Percentiles rank a stretch among this genome's conserved stretches.
Evolutionary conservation across 1,140 invertebrate genomes (phyloP).

Genomic region (Frieseomelitta varia): DNA sequence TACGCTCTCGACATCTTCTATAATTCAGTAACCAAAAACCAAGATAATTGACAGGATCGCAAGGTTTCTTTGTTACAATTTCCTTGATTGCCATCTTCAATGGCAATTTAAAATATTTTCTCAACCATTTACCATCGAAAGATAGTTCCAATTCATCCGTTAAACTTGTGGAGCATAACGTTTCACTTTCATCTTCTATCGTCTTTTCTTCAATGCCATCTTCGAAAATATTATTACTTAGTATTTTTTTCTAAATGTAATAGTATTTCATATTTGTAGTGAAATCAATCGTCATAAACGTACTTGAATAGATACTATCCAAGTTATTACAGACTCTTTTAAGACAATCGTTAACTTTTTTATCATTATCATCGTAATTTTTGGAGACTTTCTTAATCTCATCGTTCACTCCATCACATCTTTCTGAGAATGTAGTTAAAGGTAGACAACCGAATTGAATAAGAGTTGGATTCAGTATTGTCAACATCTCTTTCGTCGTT

Average conservation of each 20-base stretch:
- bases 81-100: conserved; percentile 56
- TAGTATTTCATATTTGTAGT: neutral
- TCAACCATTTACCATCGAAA: conserved; percentile 50
- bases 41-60: conserved; percentile 53
- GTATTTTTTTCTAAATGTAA: neutral
- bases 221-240: neutral
- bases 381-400: neutral
- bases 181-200: neutral
- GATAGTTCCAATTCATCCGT: conserved; percentile 41
- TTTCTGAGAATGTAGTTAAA: neutral
- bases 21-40: conserved; percentile 61
- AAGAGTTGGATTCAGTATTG: conserved; percentile 5
- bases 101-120: conserved; percentile 36
- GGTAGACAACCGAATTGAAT: conserved; percentile 14
- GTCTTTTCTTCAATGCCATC: neutral
- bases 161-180: neutral
- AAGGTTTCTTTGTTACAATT: conserved; percentile 50
- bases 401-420: neutral
- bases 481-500: conserved; percentile 38
- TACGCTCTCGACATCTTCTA: conserved; percentile 36
- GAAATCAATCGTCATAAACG: neutral
- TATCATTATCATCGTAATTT: neutral
- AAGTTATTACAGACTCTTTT: neutral
- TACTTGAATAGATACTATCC: neutral
- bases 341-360: neutral